Base-by-base conservation (phyloP, 2,797 vertebrate species). In the Hapalemur alaotrensis region DNA sequence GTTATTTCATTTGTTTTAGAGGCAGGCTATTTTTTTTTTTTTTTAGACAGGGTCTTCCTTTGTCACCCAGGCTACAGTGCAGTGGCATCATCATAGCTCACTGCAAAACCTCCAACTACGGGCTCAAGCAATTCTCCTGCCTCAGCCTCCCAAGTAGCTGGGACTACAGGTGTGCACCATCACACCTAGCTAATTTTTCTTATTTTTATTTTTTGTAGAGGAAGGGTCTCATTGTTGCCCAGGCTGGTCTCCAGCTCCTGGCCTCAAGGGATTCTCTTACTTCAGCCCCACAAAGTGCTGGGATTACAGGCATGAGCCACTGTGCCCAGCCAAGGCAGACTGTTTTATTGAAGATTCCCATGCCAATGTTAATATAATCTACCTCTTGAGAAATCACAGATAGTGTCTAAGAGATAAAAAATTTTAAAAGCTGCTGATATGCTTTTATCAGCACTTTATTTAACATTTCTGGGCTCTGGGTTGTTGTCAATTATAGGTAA, bases 401-500 rank as follows among this genome's bases (percentile, higher is more conserved):
- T 35, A 41, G 4, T 65, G 7, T 86, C 52, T 82, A 83, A 84
- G 43, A 57, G 46, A 61, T 48, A 76, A 78, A 72, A 57, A 38
- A 72, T 35, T 89, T 89, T 70, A 65, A 4, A 87, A 94, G 17
- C 69, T 80, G 20, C 70, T 75, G 20, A 86, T 35, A 38, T 83
- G 25, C 52, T 93, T 85, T 89, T 20, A 93, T 91, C 35, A 54
- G 61, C 72, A 76, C 25, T 85, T 95, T 65, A 61, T 48, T 67
- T 79, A 89, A 80, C n/a, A 84, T 91, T 92, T 91, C n/a, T 69
- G 52, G 15, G 22, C 11, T 30, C 38, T 70, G 32, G 28, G 14
- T 72, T 79, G 25, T 81, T 91, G 22, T 83, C 38, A 87, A 75
- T 93, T 90, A 89, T 11, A 92, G 54, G 59, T 81, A 38, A 91